Base-by-base conservation (phyloP, 2,888 invertebrate species). In the Drosophila parthenogenetica region DNA sequence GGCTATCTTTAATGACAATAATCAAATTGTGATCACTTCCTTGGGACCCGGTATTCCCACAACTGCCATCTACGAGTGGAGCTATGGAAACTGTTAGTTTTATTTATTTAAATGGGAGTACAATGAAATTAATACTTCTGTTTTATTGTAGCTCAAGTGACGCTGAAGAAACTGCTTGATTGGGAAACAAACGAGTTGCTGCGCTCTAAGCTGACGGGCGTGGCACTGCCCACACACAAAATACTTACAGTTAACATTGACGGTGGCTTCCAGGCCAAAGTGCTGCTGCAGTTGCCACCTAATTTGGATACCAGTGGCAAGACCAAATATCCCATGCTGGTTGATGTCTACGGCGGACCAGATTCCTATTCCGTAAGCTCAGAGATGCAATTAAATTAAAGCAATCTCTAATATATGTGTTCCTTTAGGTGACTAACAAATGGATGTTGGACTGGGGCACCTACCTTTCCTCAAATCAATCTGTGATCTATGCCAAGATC, bases 261-360 rank as follows among this genome's bases (percentile, higher is more conserved):
- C 0, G 94, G 93, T n/a, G 95, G 94, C 2, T 92, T 92, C 66
- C 93, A 94, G 39, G 97, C 97, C 1, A 95, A 96, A 72, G 97
- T 97, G 0, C 93, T 94, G 69, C 92, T 98, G 37, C 94, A 95
- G 90, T 93, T 96, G 48, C 97, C 97, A 0, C 94, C 94, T 0
- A 94, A 96, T 81, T 93, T 96, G 71, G 94, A 95, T 90, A 93
- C 93, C 49, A 94, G 94, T 40, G 95, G 95, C 29, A 91, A 92
- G 25, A 95, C 94, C 2, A 92, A 97, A 89, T 96, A 97, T 89
- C 97, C 97, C 0, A 94, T 97, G 93, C 92, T 97, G 35, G 95
- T 97, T 64, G 96, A 96, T 90, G 97, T 97, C 94, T 97, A 99
- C 91, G 98, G 96, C 4, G 99, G 98, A 5, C 99, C 99, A 0